Evolutionary conservation across 1,140 invertebrate genomes (phyloP).

Genomic region (Bombus balteatus): DNA sequence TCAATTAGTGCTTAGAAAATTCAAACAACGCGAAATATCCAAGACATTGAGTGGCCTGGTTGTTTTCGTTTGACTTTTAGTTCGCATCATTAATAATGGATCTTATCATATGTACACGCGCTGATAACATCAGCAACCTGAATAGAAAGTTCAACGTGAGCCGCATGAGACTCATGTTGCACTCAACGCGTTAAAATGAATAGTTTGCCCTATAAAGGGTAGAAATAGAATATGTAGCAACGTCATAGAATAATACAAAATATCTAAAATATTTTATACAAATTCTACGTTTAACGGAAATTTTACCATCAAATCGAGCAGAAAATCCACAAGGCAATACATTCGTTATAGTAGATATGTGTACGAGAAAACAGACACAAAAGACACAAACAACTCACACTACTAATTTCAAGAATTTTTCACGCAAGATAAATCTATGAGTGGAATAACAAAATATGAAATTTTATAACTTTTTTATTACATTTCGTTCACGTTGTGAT

Average conservation of each 20-base stretch:
- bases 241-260: not conserved
- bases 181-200: not conserved
- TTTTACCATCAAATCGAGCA: too few species aligned
- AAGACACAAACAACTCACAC: too few species aligned
- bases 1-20: not conserved
- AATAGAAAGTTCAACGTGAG: not conserved
- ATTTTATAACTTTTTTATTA: too few species aligned
- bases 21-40: not conserved
- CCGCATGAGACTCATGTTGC: not conserved
- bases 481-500: too few species aligned
- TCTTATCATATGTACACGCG: not conserved
- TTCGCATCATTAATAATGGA: not conserved
- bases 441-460: too few species aligned
- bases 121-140: not conserved
- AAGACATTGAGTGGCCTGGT: not conserved
- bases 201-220: not conserved
- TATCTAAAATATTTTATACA: not conserved
- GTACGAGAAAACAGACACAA: too few species aligned
- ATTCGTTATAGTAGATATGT: too few species aligned
- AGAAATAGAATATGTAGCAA: not conserved
- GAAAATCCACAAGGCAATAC: too few species aligned
- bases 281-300: too few species aligned
- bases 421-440: too few species aligned
- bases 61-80: not conserved
- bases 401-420: too few species aligned